Conservation (phyloP, 2,113 vertebrate species). For the Nothobranchius furzeri region DNA sequence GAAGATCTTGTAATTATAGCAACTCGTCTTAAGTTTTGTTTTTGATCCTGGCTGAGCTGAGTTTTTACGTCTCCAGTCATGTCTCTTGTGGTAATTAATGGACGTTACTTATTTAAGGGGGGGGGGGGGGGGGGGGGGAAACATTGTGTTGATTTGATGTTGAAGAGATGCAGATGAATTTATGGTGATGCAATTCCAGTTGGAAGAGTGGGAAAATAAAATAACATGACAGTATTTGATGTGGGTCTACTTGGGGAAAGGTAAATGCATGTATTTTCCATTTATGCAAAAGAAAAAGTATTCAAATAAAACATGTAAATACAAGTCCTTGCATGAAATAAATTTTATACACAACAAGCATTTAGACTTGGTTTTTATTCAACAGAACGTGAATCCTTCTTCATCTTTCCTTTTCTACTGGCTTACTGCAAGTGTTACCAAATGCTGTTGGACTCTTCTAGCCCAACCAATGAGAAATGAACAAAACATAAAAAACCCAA, state of each 20-base stretch:
- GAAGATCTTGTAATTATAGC: conserved; percentile 37
- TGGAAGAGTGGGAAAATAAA: conserved; percentile 44
- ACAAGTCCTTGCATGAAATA: conserved; percentile 98
- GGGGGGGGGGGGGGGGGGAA: no score
- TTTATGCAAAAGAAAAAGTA: conserved; percentile 91
- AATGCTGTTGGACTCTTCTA: conserved; percentile 46
- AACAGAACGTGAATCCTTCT: conserved; percentile 74
- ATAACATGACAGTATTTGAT: conserved; percentile 70
- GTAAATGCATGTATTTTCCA: conserved; percentile 95
- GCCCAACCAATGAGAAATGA: conserved; percentile 36
- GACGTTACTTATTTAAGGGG: conserved; percentile 56
- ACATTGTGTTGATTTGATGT: conserved; percentile 70
- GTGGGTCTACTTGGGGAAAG: conserved; percentile 87
- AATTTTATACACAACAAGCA: conserved; percentile 90
- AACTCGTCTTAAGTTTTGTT: conserved; percentile 57
- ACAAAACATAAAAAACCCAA: conserved; percentile 10
- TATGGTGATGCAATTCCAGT: conserved; percentile 81
- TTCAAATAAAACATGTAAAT: conserved; percentile 80
- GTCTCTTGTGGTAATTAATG: conserved; percentile 75
- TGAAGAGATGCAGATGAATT: conserved; percentile 69
- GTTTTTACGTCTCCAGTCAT: conserved; percentile 64
- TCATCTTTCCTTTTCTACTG: conserved; percentile 55
- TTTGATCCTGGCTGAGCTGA: conserved; percentile 63
- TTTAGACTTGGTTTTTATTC: conserved; percentile 82
- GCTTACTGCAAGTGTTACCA: conserved; percentile 39